phyloP scores from a whole-genome alignment of 2,888 invertebrate species.

The Melieria crassipennis region DNA sequence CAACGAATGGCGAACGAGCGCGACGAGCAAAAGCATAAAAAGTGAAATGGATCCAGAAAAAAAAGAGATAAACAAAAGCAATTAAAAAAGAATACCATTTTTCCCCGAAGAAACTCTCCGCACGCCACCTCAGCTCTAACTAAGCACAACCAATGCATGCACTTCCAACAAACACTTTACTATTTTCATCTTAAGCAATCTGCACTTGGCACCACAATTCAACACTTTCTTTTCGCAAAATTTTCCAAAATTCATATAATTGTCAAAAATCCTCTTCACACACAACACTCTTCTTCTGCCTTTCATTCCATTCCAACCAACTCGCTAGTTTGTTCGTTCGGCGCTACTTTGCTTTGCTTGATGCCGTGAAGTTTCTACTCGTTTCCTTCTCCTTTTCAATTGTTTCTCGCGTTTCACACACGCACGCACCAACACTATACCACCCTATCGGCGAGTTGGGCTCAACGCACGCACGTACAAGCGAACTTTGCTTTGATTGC shows the following conservation, averaged over 20 bases:
- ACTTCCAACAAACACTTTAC: background rate
- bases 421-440: constrained; percentile 44
- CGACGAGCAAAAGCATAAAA: constrained; percentile 49
- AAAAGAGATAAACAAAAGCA: constrained; percentile 60
- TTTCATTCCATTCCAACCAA: constrained; percentile 30
- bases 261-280: constrained; percentile 33
- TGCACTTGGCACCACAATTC: background rate
- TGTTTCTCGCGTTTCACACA: constrained; percentile 37
- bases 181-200: background rate
- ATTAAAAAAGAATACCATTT: constrained; percentile 52
- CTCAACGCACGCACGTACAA: constrained; percentile 55
- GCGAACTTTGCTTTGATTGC: constrained; percentile 45
- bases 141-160: background rate
- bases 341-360: constrained; percentile 27
- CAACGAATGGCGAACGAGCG: background rate
- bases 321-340: constrained; percentile 24
- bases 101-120: constrained; percentile 1
- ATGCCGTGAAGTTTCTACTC: constrained; percentile 38
- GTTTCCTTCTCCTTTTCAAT: constrained; percentile 26
- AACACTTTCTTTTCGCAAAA: constrained; percentile 14
- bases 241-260: constrained; percentile 20
- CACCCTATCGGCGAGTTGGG: constrained; percentile 42
- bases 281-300: constrained; percentile 23
- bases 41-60: constrained; percentile 55
- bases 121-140: background rate